phyloP scores from a whole-genome alignment of 2,797 vertebrate species.

The Enteromius radiatus region DNA sequence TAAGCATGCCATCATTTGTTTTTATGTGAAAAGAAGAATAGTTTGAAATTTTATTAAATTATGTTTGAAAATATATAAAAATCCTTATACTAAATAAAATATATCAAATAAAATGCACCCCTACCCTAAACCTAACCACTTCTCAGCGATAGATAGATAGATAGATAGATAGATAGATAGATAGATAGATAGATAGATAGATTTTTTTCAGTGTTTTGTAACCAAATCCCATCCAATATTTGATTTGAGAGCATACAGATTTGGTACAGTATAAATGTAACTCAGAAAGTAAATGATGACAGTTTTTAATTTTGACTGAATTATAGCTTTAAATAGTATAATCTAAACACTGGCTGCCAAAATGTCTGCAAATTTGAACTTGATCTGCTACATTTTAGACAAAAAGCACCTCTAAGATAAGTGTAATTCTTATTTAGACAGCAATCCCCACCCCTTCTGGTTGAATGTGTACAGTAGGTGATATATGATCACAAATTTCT shows the following conservation, averaged over 20 bases:
- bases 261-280: background rate
- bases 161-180: no score
- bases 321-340: background rate
- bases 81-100: no score
- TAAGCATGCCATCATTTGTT: background rate
- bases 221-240: no score
- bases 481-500: background rate
- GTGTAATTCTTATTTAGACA: background rate
- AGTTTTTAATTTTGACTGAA: no score
- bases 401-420: background rate
- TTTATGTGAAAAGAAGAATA: background rate
- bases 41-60: background rate
- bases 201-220: no score
- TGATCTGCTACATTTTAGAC: background rate
- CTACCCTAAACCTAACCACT: no score
- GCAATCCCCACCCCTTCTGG: background rate
- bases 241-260: background rate
- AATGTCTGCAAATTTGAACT: background rate
- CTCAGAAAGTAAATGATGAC: background rate
- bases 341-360: background rate
- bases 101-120: no score
- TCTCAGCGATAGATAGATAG: no score
- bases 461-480: constrained; percentile 19
- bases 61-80: background rate
- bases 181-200: no score